These are phyloP conservation scores for Leiothrix lutea DNA, from an alignment of 2,113 vertebrate species.

Conservation along the genomic window DNA sequence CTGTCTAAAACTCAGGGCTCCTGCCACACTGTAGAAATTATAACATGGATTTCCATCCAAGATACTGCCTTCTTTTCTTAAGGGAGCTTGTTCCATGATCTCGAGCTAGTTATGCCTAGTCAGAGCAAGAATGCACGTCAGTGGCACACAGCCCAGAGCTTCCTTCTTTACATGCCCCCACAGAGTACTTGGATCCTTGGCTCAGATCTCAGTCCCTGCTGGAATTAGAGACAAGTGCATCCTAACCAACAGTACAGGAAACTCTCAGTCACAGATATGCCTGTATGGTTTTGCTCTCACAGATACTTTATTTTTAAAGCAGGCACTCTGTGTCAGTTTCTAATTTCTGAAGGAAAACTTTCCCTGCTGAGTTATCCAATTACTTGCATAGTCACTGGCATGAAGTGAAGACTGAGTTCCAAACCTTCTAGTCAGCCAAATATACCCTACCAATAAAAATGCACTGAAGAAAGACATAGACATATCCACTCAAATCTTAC, in stretches of 20 bases:
- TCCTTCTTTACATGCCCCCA: background rate
- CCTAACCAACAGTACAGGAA: background rate
- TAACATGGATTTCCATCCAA: background rate
- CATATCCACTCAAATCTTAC: background rate
- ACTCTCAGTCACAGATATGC: background rate
- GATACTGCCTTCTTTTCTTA: background rate
- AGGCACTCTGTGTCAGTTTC: background rate
- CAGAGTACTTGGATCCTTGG: background rate
- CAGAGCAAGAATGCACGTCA: background rate
- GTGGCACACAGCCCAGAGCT: background rate
- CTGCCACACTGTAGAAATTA: accelerated
- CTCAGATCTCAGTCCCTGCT: background rate
- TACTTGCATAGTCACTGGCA: background rate
- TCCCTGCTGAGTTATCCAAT: background rate
- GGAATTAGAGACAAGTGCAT: background rate
- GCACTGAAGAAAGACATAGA: background rate
- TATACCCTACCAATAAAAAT: background rate
- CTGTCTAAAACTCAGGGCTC: background rate
- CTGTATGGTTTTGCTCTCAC: background rate
- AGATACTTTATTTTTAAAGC: background rate
- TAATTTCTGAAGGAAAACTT: background rate
- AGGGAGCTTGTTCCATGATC: background rate
- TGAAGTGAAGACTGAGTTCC: background rate
- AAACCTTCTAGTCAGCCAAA: background rate
- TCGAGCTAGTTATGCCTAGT: background rate